Percentiles rank a stretch among this genome's conserved stretches.
phyloP scores from a whole-genome alignment of 2,888 invertebrate genomes.

The Agrilus cyanescens region DNA sequence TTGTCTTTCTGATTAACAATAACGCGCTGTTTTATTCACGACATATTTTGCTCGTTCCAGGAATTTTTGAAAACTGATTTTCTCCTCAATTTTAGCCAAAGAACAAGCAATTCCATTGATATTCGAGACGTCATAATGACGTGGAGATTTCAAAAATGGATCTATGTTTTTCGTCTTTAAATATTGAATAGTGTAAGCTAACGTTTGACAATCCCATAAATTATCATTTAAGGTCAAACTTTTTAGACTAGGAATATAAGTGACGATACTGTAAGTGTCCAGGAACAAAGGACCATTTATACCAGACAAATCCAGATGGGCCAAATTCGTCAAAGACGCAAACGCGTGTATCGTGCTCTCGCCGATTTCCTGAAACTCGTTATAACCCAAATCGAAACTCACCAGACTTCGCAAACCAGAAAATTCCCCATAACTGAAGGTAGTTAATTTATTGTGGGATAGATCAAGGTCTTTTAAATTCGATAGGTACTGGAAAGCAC shows the following conservation, averaged over 20 bases:
- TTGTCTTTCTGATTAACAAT: conserved; percentile 4
- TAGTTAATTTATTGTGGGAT: conserved; percentile 24
- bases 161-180: conserved; percentile 22
- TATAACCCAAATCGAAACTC: conserved; percentile 25
- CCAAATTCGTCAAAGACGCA: conserved; percentile 22
- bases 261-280: conserved; percentile 22
- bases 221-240: conserved; percentile 27
- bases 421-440: conserved; percentile 25
- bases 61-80: conserved; percentile 21
- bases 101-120: conserved; percentile 30
- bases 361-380: conserved; percentile 24
- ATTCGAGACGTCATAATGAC: conserved; percentile 26
- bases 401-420: conserved; percentile 25
- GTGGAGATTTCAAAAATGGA: conserved; percentile 19
- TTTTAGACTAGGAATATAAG: conserved; percentile 24
- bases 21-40: conserved; percentile 5
- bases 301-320: conserved; percentile 26
- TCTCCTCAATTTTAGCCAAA: conserved; percentile 16
- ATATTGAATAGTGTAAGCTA: conserved; percentile 24
- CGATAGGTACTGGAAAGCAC: conserved; percentile 23
- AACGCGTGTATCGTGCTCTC: conserved; percentile 17
- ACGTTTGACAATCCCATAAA: conserved; percentile 24
- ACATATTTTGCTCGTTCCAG: conserved; percentile 15
- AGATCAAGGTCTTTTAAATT: conserved; percentile 24
- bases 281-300: conserved; percentile 25